These are phyloP conservation scores for western clawed frog (Xenopus tropicalis) DNA, from an alignment of 2,113 vertebrate species.

Conservation along the genomic window DNA sequence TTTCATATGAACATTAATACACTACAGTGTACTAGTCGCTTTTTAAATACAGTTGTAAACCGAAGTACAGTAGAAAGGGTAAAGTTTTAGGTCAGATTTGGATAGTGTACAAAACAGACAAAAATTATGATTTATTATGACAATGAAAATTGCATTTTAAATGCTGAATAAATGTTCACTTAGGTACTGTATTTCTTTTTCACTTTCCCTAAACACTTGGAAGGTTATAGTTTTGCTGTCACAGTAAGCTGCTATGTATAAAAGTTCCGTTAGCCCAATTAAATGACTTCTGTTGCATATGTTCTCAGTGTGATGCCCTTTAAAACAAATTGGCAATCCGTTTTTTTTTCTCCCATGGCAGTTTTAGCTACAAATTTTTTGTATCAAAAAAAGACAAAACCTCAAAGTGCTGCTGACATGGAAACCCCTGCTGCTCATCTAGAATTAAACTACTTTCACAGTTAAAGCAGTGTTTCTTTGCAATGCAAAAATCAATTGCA, in stretches of 20 bases:
- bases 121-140: too few species aligned
- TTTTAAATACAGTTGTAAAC: too few species aligned
- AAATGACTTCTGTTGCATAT: conserved; percentile 1
- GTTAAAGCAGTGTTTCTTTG: too few species aligned
- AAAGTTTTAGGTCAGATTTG: too few species aligned
- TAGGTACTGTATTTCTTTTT: not conserved
- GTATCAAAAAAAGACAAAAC: not conserved
- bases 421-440: not conserved
- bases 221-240: not conserved
- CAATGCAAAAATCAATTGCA: too few species aligned
- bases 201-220: not conserved
- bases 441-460: not conserved
- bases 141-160: too few species aligned
- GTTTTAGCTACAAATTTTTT: not conserved
- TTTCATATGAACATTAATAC: not conserved
- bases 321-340: not conserved
- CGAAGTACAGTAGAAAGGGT: too few species aligned
- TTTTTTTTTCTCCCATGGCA: not conserved
- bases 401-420: not conserved
- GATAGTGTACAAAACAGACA: too few species aligned
- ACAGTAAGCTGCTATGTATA: not conserved
- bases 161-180: too few species aligned
- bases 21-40: too few species aligned
- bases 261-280: not conserved
- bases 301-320: not conserved